phyloP scores from a whole-genome alignment of 2,888 invertebrate species.

The Anoplius nigerrimus region DNA sequence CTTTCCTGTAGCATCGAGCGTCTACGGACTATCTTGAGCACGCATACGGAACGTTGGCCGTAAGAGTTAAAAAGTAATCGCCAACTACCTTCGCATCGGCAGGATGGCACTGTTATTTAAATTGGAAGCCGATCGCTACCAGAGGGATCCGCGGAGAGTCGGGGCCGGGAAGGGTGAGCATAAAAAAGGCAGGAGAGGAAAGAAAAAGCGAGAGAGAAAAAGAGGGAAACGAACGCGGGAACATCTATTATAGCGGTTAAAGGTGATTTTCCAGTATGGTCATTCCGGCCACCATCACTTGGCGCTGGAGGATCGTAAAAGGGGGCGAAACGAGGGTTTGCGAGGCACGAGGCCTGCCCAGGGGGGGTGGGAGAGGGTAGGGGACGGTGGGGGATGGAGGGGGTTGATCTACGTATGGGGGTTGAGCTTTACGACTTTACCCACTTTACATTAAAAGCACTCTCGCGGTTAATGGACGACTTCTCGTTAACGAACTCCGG shows the following conservation, averaged over 20 bases:
- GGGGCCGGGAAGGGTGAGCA: neutral
- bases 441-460: slow-evolving; percentile 62
- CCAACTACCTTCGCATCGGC: too few species aligned
- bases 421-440: slow-evolving; percentile 56
- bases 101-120: neutral
- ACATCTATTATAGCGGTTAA: slow-evolving; percentile 34
- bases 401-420: slow-evolving; percentile 54
- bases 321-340: slow-evolving; percentile 36
- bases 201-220: slow-evolving; percentile 5
- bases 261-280: slow-evolving; percentile 38
- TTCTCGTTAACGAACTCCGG: slow-evolving; percentile 54
- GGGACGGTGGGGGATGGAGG: slow-evolving; percentile 1
- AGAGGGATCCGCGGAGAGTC: neutral
- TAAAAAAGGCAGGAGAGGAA: slow-evolving; percentile 6
- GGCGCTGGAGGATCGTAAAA: slow-evolving; percentile 43
- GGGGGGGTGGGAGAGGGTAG: neutral
- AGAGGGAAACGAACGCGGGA: slow-evolving; percentile 11
- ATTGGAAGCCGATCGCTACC: slow-evolving; percentile 1
- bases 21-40: too few species aligned
- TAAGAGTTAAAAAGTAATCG: too few species aligned
- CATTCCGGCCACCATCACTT: slow-evolving; percentile 24
- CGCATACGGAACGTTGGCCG: too few species aligned
- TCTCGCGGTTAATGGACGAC: slow-evolving; percentile 60
- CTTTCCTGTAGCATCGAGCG: too few species aligned
- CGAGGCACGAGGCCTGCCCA: slow-evolving; percentile 17